Evolutionary conservation across 2,888 invertebrate species (phyloP).

Genomic region (Spisula solida): DNA sequence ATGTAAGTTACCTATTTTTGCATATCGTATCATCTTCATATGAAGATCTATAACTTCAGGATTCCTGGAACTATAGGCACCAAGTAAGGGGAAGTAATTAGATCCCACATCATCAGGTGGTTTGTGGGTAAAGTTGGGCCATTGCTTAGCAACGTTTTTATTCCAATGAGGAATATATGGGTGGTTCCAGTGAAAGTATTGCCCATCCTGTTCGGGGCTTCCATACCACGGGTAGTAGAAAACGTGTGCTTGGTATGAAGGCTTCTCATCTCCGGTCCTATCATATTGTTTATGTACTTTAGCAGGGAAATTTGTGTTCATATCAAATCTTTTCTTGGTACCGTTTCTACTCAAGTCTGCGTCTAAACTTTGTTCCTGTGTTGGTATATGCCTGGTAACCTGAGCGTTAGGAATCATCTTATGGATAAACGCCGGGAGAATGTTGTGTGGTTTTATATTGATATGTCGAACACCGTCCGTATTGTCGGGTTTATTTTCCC

Average conservation of each 20-base stretch:
- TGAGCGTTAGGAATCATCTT: conserved; percentile 8
- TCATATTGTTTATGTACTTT: neutral
- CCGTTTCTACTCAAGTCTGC: neutral
- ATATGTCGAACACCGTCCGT: conserved; percentile 7
- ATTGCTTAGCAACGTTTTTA: conserved; percentile 86
- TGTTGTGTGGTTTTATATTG: conserved; percentile 46
- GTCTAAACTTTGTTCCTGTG: neutral
- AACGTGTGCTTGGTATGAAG: conserved; percentile 86
- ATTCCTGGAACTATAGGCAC: conserved; percentile 89
- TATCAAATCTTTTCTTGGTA: neutral
- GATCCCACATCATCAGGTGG: conserved; percentile 90
- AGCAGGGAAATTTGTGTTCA: neutral
- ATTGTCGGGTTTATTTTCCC: neutral
- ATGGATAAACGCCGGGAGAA: conserved; percentile 52
- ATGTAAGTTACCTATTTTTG: conserved; percentile 89
- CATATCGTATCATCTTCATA: conserved; percentile 90
- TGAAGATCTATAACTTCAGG: conserved; percentile 89
- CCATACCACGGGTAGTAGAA: conserved; percentile 88
- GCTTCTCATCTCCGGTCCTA: neutral
- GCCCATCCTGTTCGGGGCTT: conserved; percentile 82
- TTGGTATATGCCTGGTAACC: neutral
- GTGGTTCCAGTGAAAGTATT: conserved; percentile 88
- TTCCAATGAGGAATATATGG: conserved; percentile 86
- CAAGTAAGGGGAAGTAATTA: conserved; percentile 89
- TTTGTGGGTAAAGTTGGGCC: conserved; percentile 88